Conservation (phyloP, 2,888 invertebrate species). For the Phragmatobia fuliginosa region DNA sequence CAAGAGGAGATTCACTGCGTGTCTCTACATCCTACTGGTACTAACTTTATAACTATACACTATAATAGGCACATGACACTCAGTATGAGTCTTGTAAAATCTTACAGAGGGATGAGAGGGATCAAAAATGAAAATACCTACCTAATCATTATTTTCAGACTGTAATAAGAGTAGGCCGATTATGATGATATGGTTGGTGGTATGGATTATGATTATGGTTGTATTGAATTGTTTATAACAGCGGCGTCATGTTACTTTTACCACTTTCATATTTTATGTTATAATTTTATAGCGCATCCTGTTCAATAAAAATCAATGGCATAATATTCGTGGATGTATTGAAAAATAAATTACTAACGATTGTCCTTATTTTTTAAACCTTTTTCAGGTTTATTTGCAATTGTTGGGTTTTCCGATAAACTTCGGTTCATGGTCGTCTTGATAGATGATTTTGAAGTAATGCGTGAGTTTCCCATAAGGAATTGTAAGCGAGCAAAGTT, state of each 20-base stretch:
- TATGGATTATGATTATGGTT: no score
- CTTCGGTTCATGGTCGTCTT: conserved; percentile 94
- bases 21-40: conserved; percentile 89
- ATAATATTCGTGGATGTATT: background rate
- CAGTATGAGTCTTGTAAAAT: background rate
- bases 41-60: no score
- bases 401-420: conserved; percentile 97
- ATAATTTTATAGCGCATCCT: background rate
- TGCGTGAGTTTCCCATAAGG: conserved; percentile 90
- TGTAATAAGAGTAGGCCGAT: no score
- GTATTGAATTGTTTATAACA: no score
- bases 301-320: background rate
- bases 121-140: no score
- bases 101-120: no score
- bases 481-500: conserved; percentile 93
- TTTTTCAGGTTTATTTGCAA: conserved; percentile 91
- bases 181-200: no score
- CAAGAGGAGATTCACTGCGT: conserved; percentile 93
- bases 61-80: no score
- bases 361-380: background rate
- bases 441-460: conserved; percentile 93
- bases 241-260: no score
- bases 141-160: no score
- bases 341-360: background rate
- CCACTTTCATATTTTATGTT: background rate